phyloP scores from a whole-genome alignment of 53 echinoderm and acorn worm genomes.

The Stichopus horrens region DNA sequence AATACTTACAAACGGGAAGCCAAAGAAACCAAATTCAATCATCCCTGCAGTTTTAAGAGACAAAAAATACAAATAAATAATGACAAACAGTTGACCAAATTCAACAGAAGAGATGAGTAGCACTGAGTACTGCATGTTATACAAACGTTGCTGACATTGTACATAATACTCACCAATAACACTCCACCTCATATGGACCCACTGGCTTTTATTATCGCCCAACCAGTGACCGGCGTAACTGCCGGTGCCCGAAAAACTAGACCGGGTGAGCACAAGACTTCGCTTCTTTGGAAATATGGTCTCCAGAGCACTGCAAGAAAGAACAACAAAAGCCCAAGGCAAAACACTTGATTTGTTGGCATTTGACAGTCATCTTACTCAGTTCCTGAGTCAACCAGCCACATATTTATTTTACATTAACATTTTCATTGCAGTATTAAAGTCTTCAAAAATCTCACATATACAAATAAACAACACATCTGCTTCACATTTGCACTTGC shows the following conservation, averaged over 20 bases:
- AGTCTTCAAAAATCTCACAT: no score
- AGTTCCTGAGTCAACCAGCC: no score
- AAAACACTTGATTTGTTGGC: no score
- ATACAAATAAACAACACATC: no score
- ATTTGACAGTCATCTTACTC: no score
- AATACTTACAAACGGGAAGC: constrained; percentile 71
- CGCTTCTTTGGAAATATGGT: constrained; percentile 69
- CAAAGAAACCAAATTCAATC: constrained; percentile 76
- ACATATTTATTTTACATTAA: no score
- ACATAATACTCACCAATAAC: constrained; percentile 49
- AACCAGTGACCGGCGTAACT: constrained; percentile 80
- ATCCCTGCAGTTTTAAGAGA: constrained; percentile 52
- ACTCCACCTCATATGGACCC: constrained; percentile 75
- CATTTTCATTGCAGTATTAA: no score
- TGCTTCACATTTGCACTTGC: no score
- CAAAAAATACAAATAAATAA: background rate
- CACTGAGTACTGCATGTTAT: background rate
- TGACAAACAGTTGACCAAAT: no score
- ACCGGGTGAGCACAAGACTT: constrained; percentile 72
- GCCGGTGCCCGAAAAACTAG: constrained; percentile 64
- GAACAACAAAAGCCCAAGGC: background rate
- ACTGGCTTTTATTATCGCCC: constrained; percentile 80
- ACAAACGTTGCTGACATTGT: background rate
- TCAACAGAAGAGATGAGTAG: background rate
- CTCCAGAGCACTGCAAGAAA: constrained; percentile 56